Evolutionary conservation across 1,140 invertebrate genomes (phyloP), one percentile per base, ranked within the genome.

Genomic region (Brachionus sp.): DNA sequence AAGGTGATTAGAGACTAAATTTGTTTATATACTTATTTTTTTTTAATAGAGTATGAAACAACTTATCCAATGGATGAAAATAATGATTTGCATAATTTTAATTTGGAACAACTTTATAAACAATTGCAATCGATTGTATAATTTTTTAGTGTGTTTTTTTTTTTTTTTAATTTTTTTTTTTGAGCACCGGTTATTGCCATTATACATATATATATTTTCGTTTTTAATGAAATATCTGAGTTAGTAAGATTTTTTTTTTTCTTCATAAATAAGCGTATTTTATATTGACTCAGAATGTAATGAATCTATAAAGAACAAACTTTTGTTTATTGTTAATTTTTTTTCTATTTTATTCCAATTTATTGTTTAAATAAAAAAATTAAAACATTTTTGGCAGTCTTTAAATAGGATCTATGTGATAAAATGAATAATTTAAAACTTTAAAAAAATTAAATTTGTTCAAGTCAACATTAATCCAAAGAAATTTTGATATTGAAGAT

Each of bases 51-150:
- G 44, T 75, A 75, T 29, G 70, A 75, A 44, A 13, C 70, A 25
- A 75, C 7, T 23, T 75, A 75, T 75, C 70, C 70, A 13, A 46
- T 75, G 37, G 70, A 75, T 25, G 70, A 75, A 9, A 75, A 25
- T 33, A 25, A 13, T 4, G 70, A 75, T 19, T 13, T 75, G 39
- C 37, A 75, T 23, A 46, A 75, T 25, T 75, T 75, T 25, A 46
- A 75, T 75, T 46, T 75, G 44, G 70, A 75, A 5, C 70, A 75
- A 50, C 44, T 75, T 23, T 75, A 75, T 46, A 75, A 46, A 46
- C 70, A 75, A 46, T 46, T 75, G 37, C 37, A 75, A 19, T 75
- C 70, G 23, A 46, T 75, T 46, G 12, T 75, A 46, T 75, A 35
- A 75, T 70, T 19, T 39, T 19, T 39, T n/a, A 1, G 1, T 6